Evolutionary conservation across 2,113 vertebrate genomes (phyloP), one percentile per base, ranked within the genome.

Genomic region (Datnioides undecimradiatus): DNA sequence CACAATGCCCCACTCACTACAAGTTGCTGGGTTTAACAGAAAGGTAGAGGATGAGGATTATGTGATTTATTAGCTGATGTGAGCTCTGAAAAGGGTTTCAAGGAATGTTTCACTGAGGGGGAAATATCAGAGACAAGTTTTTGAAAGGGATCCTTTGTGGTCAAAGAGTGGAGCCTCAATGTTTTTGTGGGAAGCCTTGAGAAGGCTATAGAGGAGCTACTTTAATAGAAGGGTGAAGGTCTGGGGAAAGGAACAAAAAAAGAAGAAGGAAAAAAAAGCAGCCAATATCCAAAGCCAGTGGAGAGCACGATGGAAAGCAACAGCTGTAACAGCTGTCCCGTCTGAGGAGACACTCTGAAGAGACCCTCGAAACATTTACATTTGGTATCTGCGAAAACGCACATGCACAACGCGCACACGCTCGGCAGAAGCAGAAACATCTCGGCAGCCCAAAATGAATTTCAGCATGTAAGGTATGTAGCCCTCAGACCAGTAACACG

Each of bases 21-120:
- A 59, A 82, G 73, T 27, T 38, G 69, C 66, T 16, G 8, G 55
- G 73, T 63, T 73, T 68, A 63, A 86, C 67, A 79, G 75, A 81
- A 88, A 89, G 86, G 83, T 81, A 87, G 87, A 70, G 73, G 85
- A 87, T 58, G 29, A 79, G 91, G 89, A 91, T 90, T 89, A 91
- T 89, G 85, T 90, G 91, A 93, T 92, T 90, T 92, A 94, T 90
- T 91, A 79, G 83, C 81, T 76, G 85, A 87, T 81, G 81, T 72
- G 86, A 86, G 80, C 82, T 66, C 84, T 85, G 79, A 90, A 89
- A 87, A 58, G 79, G 69, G 40, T 75, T 85, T 85, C 43, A 48
- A 87, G 74, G 85, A 92, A 92, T 81, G 89, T 89, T 90, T 91
- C 76, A 73, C 7, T 72, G 72, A 83, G 72, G 79, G 87, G 87